phyloP scores from a whole-genome alignment of 2,888 invertebrate species.

The Plebejus anna region DNA sequence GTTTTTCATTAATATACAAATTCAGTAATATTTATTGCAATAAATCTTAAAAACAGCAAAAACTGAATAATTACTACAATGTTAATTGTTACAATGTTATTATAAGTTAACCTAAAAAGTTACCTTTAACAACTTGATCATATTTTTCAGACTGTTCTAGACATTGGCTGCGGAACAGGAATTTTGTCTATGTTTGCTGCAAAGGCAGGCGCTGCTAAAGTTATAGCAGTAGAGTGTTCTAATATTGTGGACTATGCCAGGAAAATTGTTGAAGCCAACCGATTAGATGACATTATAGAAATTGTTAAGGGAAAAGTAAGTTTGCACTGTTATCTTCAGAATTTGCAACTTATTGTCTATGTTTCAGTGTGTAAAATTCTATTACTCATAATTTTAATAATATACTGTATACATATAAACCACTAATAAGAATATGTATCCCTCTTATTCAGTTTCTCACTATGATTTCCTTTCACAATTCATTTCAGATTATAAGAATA shows the following conservation, averaged over 20 bases:
- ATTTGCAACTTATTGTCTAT: no score
- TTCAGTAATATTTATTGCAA: background rate
- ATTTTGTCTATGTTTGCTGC: conserved; percentile 99
- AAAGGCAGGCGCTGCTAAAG: conserved; percentile 96
- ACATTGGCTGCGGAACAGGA: conserved; percentile 99
- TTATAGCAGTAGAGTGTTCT: conserved; percentile 98
- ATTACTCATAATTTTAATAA: no score
- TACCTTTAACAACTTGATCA: background rate
- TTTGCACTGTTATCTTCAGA: conserved; percentile 27
- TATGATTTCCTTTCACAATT: no score
- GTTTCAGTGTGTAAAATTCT: no score
- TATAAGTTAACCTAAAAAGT: background rate
- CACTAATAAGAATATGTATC: no score
- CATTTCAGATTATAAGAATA: no score
- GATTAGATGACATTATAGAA: conserved; percentile 87
- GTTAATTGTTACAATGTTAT: no score
- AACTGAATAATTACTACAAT: background rate
- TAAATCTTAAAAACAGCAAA: background rate
- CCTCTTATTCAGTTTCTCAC: no score
- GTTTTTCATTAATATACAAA: background rate
- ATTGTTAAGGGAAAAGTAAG: conserved; percentile 90
- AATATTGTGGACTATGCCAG: conserved; percentile 98
- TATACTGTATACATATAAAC: no score
- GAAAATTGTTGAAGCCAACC: conserved; percentile 94
- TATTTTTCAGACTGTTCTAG: conserved; percentile 85